phyloP scores from a whole-genome alignment of 2,113 vertebrate species.

The Dasypus novemcinctus region DNA sequence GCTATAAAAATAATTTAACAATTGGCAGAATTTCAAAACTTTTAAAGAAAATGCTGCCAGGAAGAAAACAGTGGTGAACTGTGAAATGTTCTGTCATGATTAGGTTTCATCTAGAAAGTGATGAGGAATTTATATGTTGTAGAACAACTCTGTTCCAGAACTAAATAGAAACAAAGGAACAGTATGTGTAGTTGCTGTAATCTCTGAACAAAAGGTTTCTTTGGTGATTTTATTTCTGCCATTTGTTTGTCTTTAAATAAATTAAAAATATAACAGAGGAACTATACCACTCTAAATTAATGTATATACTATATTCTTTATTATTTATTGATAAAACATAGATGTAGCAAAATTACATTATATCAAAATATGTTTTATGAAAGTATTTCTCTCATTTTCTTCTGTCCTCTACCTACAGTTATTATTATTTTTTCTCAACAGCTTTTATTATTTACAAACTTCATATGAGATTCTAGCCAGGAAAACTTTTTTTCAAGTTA shows the following conservation, averaged over 20 bases:
- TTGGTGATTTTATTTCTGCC: not conserved
- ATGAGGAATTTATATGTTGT: conserved; percentile 31
- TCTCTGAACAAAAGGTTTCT: not conserved
- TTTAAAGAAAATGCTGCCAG: conserved; percentile 68
- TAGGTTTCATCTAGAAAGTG: conserved; percentile 40
- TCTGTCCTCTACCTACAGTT: not conserved
- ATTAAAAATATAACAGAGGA: not conserved
- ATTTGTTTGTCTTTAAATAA: conserved; percentile 54
- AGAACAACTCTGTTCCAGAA: not conserved
- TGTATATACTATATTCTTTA: not conserved
- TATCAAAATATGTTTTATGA: not conserved
- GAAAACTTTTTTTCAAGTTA: not conserved
- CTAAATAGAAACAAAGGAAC: conserved; percentile 7
- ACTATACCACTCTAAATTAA: not conserved
- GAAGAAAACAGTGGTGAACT: conserved; percentile 38
- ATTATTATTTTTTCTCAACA: not conserved
- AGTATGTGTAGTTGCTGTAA: not conserved
- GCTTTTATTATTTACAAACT: not conserved
- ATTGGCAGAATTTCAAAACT: conserved; percentile 70
- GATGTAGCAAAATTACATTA: not conserved
- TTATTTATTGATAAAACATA: not conserved
- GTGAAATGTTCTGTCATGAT: conserved; percentile 29
- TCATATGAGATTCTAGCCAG: not conserved
- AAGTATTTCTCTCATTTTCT: not conserved
- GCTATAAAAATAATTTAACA: conserved; percentile 74